A percentile compares a stretch with the other conserved stretches of the same genome.
Conservation (phyloP, 2,113 vertebrate genomes). For the Ciconia stormi region DNA sequence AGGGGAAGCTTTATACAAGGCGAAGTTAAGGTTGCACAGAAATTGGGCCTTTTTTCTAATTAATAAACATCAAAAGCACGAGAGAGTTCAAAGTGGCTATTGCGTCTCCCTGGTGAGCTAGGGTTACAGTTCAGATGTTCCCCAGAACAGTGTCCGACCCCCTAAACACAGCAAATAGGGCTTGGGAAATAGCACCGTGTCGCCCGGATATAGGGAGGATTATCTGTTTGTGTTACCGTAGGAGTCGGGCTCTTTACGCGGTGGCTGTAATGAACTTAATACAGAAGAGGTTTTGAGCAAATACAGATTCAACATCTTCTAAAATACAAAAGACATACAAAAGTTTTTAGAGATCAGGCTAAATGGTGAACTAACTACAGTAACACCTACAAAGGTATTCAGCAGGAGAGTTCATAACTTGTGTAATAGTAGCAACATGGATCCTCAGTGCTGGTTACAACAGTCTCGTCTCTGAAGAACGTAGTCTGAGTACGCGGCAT, state of each 20-base stretch:
- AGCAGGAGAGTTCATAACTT: neutral
- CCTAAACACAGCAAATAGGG: neutral
- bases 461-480: neutral
- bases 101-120: neutral
- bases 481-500: fast-evolving
- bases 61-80: neutral
- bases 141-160: neutral
- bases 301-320: neutral
- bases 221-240: fast-evolving
- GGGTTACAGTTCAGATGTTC: neutral
- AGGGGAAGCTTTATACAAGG: neutral
- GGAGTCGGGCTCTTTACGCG: neutral
- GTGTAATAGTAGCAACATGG: fast-evolving
- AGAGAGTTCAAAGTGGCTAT: neutral
- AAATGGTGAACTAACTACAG: neutral
- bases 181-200: neutral
- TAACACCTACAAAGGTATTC: neutral
- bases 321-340: neutral
- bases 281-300: neutral
- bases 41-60: neutral
- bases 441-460: neutral
- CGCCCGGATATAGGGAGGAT: neutral
- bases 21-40: neutral
- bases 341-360: neutral
- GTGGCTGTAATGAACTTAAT: neutral